These are phyloP conservation scores for Gryon sp. DNA, from an alignment of 1,140 invertebrate genomes.

Conservation along the genomic window DNA sequence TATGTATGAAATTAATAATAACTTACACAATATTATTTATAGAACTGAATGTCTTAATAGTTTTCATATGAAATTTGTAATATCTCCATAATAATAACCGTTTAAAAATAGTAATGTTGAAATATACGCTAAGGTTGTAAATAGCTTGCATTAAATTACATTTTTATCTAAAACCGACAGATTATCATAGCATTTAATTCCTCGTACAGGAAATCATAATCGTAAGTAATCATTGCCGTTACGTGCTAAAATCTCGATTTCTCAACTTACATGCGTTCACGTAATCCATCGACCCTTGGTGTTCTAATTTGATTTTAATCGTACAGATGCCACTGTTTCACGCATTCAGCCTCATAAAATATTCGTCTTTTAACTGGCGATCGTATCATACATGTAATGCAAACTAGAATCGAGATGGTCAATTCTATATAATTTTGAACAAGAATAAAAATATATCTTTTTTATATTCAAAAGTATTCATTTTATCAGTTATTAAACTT, in stretches of 20 bases:
- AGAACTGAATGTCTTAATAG: no score
- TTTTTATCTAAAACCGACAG: slow-evolving; percentile 58
- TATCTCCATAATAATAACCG: no score
- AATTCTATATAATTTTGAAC: no score
- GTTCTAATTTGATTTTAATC: slow-evolving; percentile 60
- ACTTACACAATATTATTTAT: no score
- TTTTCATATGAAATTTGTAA: no score
- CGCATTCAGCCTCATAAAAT: slow-evolving; percentile 50
- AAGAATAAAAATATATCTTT: no score
- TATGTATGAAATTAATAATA: no score
- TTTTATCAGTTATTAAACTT: no score
- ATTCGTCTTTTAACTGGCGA: slow-evolving; percentile 42
- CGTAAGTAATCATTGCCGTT: slow-evolving; percentile 56
- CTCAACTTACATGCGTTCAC: slow-evolving; percentile 47
- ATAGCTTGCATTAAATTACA: slow-evolving; percentile 11
- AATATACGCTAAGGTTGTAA: slow-evolving; percentile 27
- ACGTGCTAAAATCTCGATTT: slow-evolving; percentile 58
- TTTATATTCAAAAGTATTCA: no score
- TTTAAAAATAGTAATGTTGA: no score
- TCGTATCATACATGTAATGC: slow-evolving; percentile 28
- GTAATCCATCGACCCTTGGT: slow-evolving; percentile 48
- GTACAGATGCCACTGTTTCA: slow-evolving; percentile 54
- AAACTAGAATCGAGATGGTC: slow-evolving; percentile 23
- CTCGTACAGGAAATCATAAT: slow-evolving; percentile 58
- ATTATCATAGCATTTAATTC: slow-evolving; percentile 56